phyloP scores from a whole-genome alignment of 1,140 invertebrate genomes.

The Popillia japonica region DNA sequence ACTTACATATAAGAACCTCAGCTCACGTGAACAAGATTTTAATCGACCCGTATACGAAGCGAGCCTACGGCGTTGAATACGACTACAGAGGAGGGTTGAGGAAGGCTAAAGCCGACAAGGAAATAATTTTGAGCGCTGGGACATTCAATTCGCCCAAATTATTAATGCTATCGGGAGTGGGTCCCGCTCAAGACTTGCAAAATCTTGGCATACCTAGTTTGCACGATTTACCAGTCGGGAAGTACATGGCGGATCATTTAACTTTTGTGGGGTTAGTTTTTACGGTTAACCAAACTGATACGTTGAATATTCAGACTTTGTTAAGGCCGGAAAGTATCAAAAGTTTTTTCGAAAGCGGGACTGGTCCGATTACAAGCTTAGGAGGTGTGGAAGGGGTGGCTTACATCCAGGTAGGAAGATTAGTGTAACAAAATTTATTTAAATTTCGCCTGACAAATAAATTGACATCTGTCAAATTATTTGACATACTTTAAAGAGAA shows the following conservation, averaged over 20 bases:
- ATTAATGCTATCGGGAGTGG: conserved; percentile 70
- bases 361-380: conserved; percentile 56
- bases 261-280: conserved; percentile 72
- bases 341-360: conserved; percentile 43
- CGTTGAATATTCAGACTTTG: neutral
- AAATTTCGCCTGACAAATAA: too few species aligned
- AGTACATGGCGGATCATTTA: conserved; percentile 78
- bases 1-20: conserved; percentile 70
- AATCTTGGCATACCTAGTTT: conserved; percentile 72
- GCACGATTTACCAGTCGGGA: conserved; percentile 73
- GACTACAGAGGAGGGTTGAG: conserved; percentile 58
- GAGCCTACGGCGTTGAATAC: conserved; percentile 71
- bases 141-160: conserved; percentile 65
- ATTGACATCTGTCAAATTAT: too few species aligned
- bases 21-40: conserved; percentile 70
- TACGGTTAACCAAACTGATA: conserved; percentile 61
- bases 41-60: conserved; percentile 65
- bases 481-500: too few species aligned
- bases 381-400: conserved; percentile 65
- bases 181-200: conserved; percentile 64
- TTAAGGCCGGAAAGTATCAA: neutral
- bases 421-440: too few species aligned
- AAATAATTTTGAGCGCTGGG: conserved; percentile 51
- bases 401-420: conserved; percentile 62
- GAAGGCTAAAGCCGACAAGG: conserved; percentile 44